Conservation (phyloP, 1,140 invertebrate genomes). For the Apis laboriosa region DNA sequence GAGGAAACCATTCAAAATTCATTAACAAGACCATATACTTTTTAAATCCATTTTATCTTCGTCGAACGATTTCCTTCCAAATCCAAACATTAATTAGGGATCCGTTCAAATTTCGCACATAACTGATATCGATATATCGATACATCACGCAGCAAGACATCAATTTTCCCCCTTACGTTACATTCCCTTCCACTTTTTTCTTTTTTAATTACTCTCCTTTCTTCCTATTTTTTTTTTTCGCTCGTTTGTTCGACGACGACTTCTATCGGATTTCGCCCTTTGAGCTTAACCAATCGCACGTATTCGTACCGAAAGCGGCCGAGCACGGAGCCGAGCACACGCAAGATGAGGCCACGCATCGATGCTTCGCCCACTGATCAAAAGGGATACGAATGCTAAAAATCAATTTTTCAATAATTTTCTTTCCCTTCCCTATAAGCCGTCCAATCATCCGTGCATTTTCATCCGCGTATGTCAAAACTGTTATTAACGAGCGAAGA, state of each 20-base stretch:
- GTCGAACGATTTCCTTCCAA: too few species aligned
- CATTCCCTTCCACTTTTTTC: background rate
- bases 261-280: constrained; percentile 48
- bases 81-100: too few species aligned
- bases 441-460: constrained; percentile 33
- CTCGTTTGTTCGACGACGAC: constrained; percentile 30
- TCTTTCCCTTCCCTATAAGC: constrained; percentile 31
- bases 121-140: background rate
- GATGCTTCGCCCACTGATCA: constrained; percentile 32
- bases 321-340: background rate
- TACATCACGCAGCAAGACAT: background rate
- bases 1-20: too few species aligned
- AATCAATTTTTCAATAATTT: constrained; percentile 59
- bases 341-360: constrained; percentile 20
- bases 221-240: constrained; percentile 12
- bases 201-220: constrained; percentile 39
- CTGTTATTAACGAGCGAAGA: constrained; percentile 63
- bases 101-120: too few species aligned
- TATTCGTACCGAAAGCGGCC: background rate
- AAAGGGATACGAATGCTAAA: constrained; percentile 34
- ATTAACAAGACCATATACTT: too few species aligned
- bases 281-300: constrained; percentile 42
- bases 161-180: background rate
- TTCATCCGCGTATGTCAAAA: constrained; percentile 25
- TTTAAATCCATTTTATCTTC: too few species aligned